Evolutionary conservation across 2,888 invertebrate genomes (phyloP), one percentile per base, ranked within the genome.

Genomic region (Tachina fera): DNA sequence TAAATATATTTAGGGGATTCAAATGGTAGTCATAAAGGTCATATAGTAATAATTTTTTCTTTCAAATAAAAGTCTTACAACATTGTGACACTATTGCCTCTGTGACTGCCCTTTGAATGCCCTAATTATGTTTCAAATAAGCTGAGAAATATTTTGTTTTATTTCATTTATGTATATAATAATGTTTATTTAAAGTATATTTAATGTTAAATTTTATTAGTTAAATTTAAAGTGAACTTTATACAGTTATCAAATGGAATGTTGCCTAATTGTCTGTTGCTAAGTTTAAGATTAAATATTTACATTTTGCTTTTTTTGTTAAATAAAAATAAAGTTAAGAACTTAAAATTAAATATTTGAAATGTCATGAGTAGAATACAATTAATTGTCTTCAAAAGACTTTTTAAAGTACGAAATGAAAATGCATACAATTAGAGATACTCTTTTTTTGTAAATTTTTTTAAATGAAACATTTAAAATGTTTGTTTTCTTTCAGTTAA

Each of bases 381-480:
- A 4, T 22, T 58, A 43, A 4, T 22, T 58, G 82, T 60, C 84
- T 84, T 84, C 61, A 72, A 67, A 84, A 84, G 84, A 76, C 84
- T 16, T 67, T 60, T 80, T 79, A 43, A 51, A 80, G 58, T 75
- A 76, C 14, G 56, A 75, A 70, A 63, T 9, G 63, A 53, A 31
- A 60, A 3, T 47, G 19, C 45, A 41, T 75, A 3, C 22, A 53
- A 3, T 68, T 68, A 41, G 43, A 16, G 47, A 13, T 60, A 45
- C 19, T 83, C 31, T 31, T 31, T 6, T 70, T 58, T 58, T 45
- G 22, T 49, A 51, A 39, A 47, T 3, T 49, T 49, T 51, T 3
- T 49, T n/a, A n/a, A 67, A 67, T 11, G 22, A 51, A 80, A 81
- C 84, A 84, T 84, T 84, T 84, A 13, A 72, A 83, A 83, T 83